Evolutionary conservation across 1,140 invertebrate species (phyloP).

Genomic region (Macrobrachium rosenbergii): DNA sequence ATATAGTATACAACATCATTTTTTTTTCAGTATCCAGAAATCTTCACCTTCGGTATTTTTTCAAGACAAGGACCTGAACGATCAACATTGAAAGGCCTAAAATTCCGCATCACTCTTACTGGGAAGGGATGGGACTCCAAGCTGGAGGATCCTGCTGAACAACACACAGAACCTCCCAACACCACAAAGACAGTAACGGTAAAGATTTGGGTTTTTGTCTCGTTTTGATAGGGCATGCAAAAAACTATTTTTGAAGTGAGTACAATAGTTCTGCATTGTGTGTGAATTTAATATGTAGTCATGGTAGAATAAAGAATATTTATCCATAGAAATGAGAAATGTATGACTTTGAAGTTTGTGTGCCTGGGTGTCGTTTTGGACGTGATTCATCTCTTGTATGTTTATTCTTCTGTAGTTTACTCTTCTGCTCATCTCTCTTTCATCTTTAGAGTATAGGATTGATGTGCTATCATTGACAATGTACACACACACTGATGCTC

Average conservation of each 20-base stretch:
- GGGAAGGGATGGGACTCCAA: slow-evolving; percentile 84
- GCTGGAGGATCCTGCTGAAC: slow-evolving; percentile 75
- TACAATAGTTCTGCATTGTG: neutral
- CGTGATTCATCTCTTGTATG: too few relatives aligned
- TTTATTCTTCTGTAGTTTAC: too few relatives aligned
- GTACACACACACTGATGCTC: too few relatives aligned
- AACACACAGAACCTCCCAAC: slow-evolving; percentile 76
- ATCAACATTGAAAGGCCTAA: slow-evolving; percentile 76
- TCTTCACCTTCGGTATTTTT: slow-evolving; percentile 81
- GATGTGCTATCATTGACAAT: too few relatives aligned
- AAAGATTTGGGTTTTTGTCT: slow-evolving; percentile 3
- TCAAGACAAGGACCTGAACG: slow-evolving; percentile 79
- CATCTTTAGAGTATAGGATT: too few relatives aligned
- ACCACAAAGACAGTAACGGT: slow-evolving; percentile 78
- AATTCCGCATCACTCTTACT: slow-evolving; percentile 80
- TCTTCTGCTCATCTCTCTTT: too few relatives aligned
- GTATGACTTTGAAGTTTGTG: too few relatives aligned
- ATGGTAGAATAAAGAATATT: too few relatives aligned
- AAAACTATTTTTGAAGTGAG: neutral
- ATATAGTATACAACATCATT: neutral
- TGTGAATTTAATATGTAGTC: too few relatives aligned
- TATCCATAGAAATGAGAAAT: too few relatives aligned
- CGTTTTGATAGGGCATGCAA: neutral
- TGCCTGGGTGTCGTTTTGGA: too few relatives aligned
- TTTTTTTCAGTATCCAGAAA: slow-evolving; percentile 77